Evolutionary conservation across 2,888 invertebrate genomes (phyloP), one percentile per base, ranked within the genome.

Genomic region (Steromphala cineraria): DNA sequence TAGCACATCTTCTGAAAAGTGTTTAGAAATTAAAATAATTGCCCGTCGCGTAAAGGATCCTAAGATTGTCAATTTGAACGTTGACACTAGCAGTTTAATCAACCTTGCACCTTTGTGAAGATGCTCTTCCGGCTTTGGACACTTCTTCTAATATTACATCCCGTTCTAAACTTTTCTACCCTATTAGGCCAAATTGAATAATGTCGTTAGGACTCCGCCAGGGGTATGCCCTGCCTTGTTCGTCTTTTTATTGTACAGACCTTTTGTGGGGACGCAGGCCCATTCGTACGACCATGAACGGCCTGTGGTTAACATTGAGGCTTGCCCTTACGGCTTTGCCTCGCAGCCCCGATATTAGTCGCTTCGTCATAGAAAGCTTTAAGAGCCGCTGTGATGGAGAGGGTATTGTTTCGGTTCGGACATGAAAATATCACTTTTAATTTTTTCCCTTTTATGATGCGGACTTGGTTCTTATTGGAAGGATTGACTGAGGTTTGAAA

Each of bases 161-260:
- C 40, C 71, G 31, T 71, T n/a, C 40, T 36, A 15, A 71, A 71
- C 40, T 71, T 31, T 71, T 71, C 71, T 71, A 71, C 36, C 71
- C 36, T 71, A 71, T 71, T 71, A 71, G 36, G 71, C n/a, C 36
- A 71, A 71, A 71, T 71, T 71, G 71, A 71, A 71, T 71, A 40
- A 40, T 15, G 40, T 71, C 71, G 71, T 71, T 71, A 71, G 36
- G 71, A 28, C 71, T n/a, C 8, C 71, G 36, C 19, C 31, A 71
- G 36, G 71, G 40, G 36, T 19, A 19, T 15, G 71, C 31, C 36
- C 19, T 36, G 19, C 8, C 36, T 36, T 71, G 71, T 19, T 71
- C 71, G 17, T 36, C 36, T 62, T 71, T 40, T 71, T 71, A 71
- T 71, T 71, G 71, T 40, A 40, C 36, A 36, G 71, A 36, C 71